Evolutionary conservation across 1,140 invertebrate genomes (phyloP).

Genomic region (Leptonema lineaticorne): DNA sequence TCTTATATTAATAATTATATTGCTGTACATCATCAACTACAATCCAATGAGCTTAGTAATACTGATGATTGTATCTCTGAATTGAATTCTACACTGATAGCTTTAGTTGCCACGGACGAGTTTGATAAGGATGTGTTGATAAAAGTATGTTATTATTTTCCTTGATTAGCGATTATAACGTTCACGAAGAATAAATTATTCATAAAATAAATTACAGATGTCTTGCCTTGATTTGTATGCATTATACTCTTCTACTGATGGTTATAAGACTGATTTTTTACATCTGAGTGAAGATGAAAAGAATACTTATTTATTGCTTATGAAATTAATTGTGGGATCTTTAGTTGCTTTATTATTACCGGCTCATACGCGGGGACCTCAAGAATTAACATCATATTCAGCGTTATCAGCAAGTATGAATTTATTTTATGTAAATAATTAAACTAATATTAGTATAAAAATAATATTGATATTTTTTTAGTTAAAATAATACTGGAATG

Average conservation of each 20-base stretch:
- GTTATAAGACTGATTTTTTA: constrained; percentile 46
- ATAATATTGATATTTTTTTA: constrained; percentile 46
- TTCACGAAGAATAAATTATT: neutral
- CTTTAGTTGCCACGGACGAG: constrained; percentile 74
- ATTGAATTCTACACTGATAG: constrained; percentile 69
- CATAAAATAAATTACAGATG: constrained; percentile 56
- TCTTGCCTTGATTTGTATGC: constrained; percentile 74
- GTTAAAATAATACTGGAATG: constrained; percentile 77
- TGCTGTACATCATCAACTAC: constrained; percentile 47
- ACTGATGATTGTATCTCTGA: constrained; percentile 62
- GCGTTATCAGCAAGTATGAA: constrained; percentile 69
- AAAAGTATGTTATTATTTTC: constrained; percentile 48
- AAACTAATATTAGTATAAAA: no score
- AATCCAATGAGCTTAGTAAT: constrained; percentile 60
- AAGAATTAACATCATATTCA: constrained; percentile 64
- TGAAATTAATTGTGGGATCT: constrained; percentile 67
- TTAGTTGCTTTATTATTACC: constrained; percentile 72
- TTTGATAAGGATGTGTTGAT: constrained; percentile 73
- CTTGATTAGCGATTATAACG: neutral
- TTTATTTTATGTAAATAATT: constrained; percentile 18
- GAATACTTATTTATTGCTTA: constrained; percentile 58
- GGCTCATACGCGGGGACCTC: constrained; percentile 65
- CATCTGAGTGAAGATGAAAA: constrained; percentile 53
- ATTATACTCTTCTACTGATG: constrained; percentile 62
- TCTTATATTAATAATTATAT: constrained; percentile 31